Conservation (phyloP, 2,797 vertebrate species). For the Myotis vivesi region DNA sequence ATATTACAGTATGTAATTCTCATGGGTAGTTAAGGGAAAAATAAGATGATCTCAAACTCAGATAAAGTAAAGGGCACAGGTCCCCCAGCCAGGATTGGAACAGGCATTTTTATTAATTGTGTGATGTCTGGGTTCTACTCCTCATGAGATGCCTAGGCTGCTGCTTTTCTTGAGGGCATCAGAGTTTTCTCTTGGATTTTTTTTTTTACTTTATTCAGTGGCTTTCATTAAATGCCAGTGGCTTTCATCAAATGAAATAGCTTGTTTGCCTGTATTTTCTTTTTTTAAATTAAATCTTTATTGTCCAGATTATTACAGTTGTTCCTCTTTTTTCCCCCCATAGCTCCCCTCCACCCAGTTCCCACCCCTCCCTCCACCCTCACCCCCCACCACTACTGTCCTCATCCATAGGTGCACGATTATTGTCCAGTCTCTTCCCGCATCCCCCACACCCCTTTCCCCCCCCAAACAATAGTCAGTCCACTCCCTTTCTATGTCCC, state of each 20-base stretch:
- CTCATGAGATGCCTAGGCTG: not conserved
- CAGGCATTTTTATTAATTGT: not conserved
- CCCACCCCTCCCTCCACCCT: too few relatives aligned
- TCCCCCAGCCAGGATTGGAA: not conserved
- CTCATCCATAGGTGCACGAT: too few relatives aligned
- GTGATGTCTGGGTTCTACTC: not conserved
- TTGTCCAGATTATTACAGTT: too few relatives aligned
- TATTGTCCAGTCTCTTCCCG: too few relatives aligned
- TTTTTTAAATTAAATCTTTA: too few relatives aligned
- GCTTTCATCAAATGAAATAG: not conserved
- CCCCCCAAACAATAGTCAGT: too few relatives aligned
- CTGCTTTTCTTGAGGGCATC: slow-evolving; percentile 7
- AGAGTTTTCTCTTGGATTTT: slow-evolving; percentile 32
- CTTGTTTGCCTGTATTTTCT: slow-evolving; percentile 35
- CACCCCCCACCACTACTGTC: too few relatives aligned
- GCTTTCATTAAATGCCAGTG: not conserved
- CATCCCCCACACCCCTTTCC: too few relatives aligned
- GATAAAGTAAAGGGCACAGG: not conserved
- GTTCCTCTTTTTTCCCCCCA: too few relatives aligned
- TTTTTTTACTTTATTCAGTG: slow-evolving; percentile 36
- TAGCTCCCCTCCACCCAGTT: too few relatives aligned
- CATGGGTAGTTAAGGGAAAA: not conserved
- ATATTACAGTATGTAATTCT: slow-evolving; percentile 30
- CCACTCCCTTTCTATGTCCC: too few relatives aligned
- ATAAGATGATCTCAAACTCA: not conserved